Conservation (phyloP, 2,888 invertebrate species). For the Drosophila anceps region DNA sequence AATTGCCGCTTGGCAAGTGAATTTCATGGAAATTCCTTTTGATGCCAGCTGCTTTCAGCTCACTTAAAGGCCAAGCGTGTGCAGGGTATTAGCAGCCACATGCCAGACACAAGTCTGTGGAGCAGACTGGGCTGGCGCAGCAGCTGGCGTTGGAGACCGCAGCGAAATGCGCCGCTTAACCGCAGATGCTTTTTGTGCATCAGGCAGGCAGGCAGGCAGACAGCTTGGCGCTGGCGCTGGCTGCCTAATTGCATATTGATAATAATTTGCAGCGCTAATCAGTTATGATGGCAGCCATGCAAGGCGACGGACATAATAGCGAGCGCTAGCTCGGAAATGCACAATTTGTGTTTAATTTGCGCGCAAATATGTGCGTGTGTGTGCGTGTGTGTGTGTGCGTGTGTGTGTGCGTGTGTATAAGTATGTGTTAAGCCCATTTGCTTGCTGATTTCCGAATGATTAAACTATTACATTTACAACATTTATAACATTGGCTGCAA, state of each 20-base stretch:
- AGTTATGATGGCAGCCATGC: slow-evolving; percentile 62
- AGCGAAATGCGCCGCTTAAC: slow-evolving; percentile 51
- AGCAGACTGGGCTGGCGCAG: neutral
- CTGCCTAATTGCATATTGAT: slow-evolving; percentile 77
- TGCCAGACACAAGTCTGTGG: neutral
- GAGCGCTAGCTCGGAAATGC: slow-evolving; percentile 51
- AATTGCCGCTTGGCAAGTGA: neutral
- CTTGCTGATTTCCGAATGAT: slow-evolving; percentile 56
- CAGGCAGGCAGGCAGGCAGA: neutral
- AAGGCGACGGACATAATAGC: neutral
- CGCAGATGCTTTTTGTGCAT: slow-evolving; percentile 66
- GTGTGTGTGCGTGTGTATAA: slow-evolving; percentile 1
- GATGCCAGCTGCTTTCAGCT: neutral
- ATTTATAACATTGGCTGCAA: slow-evolving; percentile 29
- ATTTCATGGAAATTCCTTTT: neutral
- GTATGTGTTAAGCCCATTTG: slow-evolving; percentile 35
- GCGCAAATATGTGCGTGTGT: neutral
- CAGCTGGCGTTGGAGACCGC: slow-evolving; percentile 46
- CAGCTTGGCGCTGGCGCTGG: too few relatives aligned
- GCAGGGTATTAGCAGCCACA: slow-evolving; percentile 9
- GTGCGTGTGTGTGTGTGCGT: neutral
- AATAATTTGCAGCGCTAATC: slow-evolving; percentile 76
- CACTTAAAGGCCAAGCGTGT: neutral
- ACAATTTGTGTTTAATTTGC: slow-evolving; percentile 69
- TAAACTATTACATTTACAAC: slow-evolving; percentile 70